Evolutionary conservation across 2,797 vertebrate species (phyloP).

Genomic region (Oreonectes daqikongensis): DNA sequence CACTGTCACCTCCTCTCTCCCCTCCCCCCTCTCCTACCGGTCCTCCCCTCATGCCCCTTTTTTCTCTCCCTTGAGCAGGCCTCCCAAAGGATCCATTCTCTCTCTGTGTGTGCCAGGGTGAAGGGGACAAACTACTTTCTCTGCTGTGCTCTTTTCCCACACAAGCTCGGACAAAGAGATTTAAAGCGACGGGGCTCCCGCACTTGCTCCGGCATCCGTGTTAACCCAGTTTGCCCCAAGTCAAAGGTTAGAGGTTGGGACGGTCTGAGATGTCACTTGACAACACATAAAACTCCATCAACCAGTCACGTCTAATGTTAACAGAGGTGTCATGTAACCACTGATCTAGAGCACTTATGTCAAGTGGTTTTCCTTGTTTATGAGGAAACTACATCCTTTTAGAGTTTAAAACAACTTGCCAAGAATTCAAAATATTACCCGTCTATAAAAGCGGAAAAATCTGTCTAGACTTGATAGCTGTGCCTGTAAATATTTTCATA

Average conservation of each 20-base stretch:
- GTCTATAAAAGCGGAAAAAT: constrained; percentile 7
- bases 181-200: constrained; percentile 57
- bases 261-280: constrained; percentile 41
- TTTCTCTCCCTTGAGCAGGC: constrained; percentile 49
- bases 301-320: constrained; percentile 17
- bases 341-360: background rate
- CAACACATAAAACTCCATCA: constrained; percentile 50
- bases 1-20: constrained; percentile 49
- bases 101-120: constrained; percentile 52
- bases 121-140: constrained; percentile 59
- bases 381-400: background rate
- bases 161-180: constrained; percentile 52
- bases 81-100: constrained; percentile 58
- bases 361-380: background rate
- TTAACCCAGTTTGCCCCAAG: constrained; percentile 21
- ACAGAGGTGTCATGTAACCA: constrained; percentile 2
- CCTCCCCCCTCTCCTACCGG: constrained; percentile 3
- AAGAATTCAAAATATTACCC: constrained; percentile 16
- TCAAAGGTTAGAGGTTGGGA: constrained; percentile 47
- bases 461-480: constrained; percentile 18
- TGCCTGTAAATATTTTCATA: constrained; percentile 37
- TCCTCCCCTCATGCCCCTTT: constrained; percentile 18
- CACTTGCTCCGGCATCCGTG: constrained; percentile 8
- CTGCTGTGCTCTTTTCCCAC: constrained; percentile 59
- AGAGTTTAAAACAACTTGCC: background rate